phyloP scores from a whole-genome alignment of 2,113 vertebrate species.

The Lonchura striata region DNA sequence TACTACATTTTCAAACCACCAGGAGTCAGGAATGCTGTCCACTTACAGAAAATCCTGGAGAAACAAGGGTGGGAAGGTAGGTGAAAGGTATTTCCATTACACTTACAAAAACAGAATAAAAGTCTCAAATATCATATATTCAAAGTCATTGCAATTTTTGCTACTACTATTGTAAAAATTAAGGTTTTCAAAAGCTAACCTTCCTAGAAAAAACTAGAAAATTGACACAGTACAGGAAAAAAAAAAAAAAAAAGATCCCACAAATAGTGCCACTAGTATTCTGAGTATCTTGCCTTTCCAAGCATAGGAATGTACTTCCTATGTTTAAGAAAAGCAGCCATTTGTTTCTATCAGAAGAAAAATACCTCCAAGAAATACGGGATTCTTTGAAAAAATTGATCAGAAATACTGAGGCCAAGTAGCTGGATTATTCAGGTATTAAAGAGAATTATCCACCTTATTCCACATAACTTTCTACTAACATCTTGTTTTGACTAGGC shows the following conservation, averaged over 20 bases:
- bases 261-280: background rate
- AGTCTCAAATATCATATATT: background rate
- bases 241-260: background rate
- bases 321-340: background rate
- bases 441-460: background rate
- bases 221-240: accelerated
- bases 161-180: background rate
- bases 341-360: background rate
- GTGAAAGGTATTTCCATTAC: background rate
- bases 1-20: background rate
- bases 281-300: background rate
- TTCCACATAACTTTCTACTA: background rate
- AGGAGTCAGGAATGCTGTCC: background rate
- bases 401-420: background rate
- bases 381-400: background rate
- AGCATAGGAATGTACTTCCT: background rate
- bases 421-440: background rate
- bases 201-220: background rate
- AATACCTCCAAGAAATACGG: background rate
- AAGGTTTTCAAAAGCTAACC: background rate
- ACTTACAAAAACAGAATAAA: background rate
- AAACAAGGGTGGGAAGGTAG: background rate
- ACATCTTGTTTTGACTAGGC: background rate
- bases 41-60: background rate
- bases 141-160: background rate